Conservation (phyloP, 2,888 invertebrate species). For the Calephelis perditalis region DNA sequence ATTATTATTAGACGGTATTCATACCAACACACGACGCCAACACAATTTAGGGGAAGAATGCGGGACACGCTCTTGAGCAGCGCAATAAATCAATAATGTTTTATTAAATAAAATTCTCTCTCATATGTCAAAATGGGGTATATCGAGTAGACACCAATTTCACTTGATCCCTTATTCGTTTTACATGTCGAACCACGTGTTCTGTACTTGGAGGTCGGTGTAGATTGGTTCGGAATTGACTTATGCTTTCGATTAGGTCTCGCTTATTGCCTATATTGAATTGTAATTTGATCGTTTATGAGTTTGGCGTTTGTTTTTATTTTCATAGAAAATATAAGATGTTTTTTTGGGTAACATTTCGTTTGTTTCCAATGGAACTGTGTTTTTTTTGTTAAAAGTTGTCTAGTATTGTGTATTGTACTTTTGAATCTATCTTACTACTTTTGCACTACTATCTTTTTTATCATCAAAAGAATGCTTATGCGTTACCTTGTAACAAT, state of each 20-base stretch:
- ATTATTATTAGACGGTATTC: conserved; percentile 35
- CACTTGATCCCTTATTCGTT: conserved; percentile 28
- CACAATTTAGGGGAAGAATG: conserved; percentile 49
- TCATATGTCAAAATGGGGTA: conserved; percentile 55
- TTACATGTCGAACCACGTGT: conserved; percentile 2
- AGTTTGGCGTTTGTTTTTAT: not conserved
- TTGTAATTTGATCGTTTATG: conserved; percentile 7
- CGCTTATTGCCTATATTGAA: conserved; percentile 6
- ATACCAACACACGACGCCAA: conserved; percentile 45
- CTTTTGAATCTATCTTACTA: too few species aligned
- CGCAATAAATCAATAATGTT: conserved; percentile 67
- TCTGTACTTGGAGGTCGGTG: not conserved
- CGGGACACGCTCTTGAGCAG: conserved; percentile 39
- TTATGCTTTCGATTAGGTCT: conserved; percentile 9
- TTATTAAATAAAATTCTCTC: conserved; percentile 69
- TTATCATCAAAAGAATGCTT: too few species aligned
- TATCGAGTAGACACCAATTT: conserved; percentile 51
- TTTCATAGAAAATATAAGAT: too few species aligned
- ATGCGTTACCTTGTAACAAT: too few species aligned
- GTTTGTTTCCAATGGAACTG: too few species aligned
- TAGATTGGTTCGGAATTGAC: conserved; percentile 2
- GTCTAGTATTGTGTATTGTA: too few species aligned
- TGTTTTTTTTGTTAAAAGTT: too few species aligned
- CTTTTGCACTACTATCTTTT: too few species aligned
- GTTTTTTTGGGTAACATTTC: too few species aligned